These are phyloP conservation scores for Pollachius pollachius DNA, from an alignment of 2,113 vertebrate species.

Conservation along the genomic window DNA sequence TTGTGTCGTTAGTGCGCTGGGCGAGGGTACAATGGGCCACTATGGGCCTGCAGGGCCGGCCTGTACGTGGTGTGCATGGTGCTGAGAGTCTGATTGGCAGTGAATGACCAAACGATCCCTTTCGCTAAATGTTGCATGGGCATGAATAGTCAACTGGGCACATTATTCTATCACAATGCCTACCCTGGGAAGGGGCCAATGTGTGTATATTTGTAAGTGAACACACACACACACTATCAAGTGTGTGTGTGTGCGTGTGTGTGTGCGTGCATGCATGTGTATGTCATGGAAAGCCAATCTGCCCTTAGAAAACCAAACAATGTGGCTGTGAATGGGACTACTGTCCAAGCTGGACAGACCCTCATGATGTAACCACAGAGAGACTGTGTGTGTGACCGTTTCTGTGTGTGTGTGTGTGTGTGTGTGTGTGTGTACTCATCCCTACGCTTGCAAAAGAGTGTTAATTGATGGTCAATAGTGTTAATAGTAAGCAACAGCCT, in stretches of 20 bases:
- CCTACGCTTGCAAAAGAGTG: too few relatives aligned
- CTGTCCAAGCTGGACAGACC: slow-evolving; percentile 51
- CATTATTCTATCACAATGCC: slow-evolving; percentile 57
- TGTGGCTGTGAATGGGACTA: slow-evolving; percentile 39
- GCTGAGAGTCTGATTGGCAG: slow-evolving; percentile 32
- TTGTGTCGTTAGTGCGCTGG: too few relatives aligned
- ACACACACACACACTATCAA: too few relatives aligned
- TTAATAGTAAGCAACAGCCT: too few relatives aligned
- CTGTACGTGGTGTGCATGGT: not conserved
- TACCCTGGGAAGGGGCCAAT: slow-evolving; percentile 30
- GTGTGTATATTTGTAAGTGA: slow-evolving; percentile 18
- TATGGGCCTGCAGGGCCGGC: slow-evolving; percentile 10
- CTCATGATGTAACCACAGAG: slow-evolving; percentile 52
- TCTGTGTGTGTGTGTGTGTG: not conserved
- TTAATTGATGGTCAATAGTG: too few relatives aligned
- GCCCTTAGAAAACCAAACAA: slow-evolving; percentile 50
- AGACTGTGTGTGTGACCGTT: not conserved
- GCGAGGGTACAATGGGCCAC: slow-evolving; percentile 18
- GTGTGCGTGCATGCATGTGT: slow-evolving; percentile 27
- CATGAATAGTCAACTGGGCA: slow-evolving; percentile 51
- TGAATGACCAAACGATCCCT: slow-evolving; percentile 48
- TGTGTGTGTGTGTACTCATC: too few relatives aligned
- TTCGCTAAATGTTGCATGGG: slow-evolving; percentile 55
- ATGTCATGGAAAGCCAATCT: slow-evolving; percentile 49
- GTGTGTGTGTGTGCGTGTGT: slow-evolving; percentile 6